Percentiles rank a stretch among this genome's conserved stretches.
phyloP scores from a whole-genome alignment of 2,888 invertebrate genomes.

The Diaphora mendica region DNA sequence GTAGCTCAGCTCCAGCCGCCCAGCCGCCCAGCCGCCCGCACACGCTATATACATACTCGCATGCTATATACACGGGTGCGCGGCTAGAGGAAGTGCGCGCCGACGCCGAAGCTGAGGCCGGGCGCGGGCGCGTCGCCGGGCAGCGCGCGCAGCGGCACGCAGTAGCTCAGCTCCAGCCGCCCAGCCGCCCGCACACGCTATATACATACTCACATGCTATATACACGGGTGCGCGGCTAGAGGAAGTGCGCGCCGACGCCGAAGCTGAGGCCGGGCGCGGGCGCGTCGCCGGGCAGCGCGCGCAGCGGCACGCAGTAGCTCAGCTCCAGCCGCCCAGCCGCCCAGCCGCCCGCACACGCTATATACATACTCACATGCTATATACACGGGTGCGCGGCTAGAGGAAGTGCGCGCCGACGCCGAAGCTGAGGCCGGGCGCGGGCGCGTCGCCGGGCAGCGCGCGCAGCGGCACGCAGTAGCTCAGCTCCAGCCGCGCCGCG shows the following conservation, averaged over 20 bases:
- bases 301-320: constrained; percentile 94
- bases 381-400: constrained; percentile 22
- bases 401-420: constrained; percentile 93
- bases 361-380: no score
- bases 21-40: constrained; percentile 90
- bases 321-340: constrained; percentile 94
- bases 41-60: no score
- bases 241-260: constrained; percentile 94
- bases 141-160: constrained; percentile 91
- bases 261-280: constrained; percentile 89
- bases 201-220: no score
- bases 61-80: no score
- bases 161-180: constrained; percentile 96
- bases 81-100: constrained; percentile 72
- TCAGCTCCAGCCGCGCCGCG: constrained; percentile 97
- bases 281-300: constrained; percentile 88
- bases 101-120: constrained; percentile 94
- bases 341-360: constrained; percentile 88
- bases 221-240: no score
- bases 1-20: constrained; percentile 98
- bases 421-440: constrained; percentile 91
- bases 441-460: constrained; percentile 87
- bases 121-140: constrained; percentile 73
- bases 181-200: constrained; percentile 89
- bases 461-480: constrained; percentile 93